phyloP scores from a whole-genome alignment of 2,888 invertebrate species.

The Drosophila parthenogenetica region DNA sequence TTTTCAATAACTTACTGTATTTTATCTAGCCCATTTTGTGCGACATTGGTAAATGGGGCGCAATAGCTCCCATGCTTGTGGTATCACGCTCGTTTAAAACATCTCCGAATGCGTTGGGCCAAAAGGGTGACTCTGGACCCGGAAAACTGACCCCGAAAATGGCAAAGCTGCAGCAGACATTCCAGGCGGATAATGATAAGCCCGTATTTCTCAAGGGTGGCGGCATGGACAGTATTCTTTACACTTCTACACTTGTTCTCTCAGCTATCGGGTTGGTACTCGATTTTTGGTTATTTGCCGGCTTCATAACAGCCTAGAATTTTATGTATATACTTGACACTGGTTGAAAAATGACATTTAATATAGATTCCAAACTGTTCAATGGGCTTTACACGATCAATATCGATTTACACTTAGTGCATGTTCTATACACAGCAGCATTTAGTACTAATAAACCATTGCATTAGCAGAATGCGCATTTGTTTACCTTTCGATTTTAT shows the following conservation, averaged over 20 bases:
- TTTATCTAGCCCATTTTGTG: slow-evolving; percentile 51
- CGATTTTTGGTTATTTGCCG: slow-evolving; percentile 47
- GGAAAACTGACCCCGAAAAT: slow-evolving; percentile 61
- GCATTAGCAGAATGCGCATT: slow-evolving; percentile 9
- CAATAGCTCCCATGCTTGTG: slow-evolving; percentile 8
- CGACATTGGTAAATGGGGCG: slow-evolving; percentile 10
- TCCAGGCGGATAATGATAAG: slow-evolving; percentile 85
- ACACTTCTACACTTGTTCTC: slow-evolving; percentile 83
- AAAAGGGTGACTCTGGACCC: slow-evolving; percentile 4
- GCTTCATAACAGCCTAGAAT: slow-evolving; percentile 55
- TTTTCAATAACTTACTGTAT: not conserved
- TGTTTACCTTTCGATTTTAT: slow-evolving; percentile 26
- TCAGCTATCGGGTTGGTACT: slow-evolving; percentile 78
- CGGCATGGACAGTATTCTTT: slow-evolving; percentile 85
- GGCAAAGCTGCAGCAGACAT: slow-evolving; percentile 72
- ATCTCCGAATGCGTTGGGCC: slow-evolving; percentile 20
- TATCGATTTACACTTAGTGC: not conserved
- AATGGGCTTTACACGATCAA: slow-evolving; percentile 11
- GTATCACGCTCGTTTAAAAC: slow-evolving; percentile 28
- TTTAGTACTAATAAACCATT: slow-evolving; percentile 26
- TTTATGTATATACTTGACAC: not conserved
- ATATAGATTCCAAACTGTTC: slow-evolving; percentile 21
- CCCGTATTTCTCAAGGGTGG: slow-evolving; percentile 86
- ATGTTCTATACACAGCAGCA: slow-evolving; percentile 20
- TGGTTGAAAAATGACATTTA: slow-evolving; percentile 9